A percentile compares a stretch with the other conserved stretches of the same genome.
Conservation (phyloP, 2,113 vertebrate genomes). For the Stomatorhinus ivindoensis region DNA sequence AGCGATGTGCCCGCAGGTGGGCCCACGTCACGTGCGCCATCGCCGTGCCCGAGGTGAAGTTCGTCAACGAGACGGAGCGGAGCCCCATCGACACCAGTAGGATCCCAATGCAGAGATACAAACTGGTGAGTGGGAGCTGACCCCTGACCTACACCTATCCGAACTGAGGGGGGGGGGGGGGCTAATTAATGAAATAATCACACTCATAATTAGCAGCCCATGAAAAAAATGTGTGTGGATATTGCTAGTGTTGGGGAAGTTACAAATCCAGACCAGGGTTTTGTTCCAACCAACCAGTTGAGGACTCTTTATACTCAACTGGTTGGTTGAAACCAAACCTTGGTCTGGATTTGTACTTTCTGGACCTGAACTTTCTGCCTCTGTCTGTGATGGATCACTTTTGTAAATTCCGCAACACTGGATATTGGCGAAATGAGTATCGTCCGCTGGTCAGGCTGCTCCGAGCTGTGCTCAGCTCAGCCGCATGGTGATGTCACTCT, state of each 20-base stretch:
- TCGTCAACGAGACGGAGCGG: constrained; percentile 77
- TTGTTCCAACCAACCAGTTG: too few relatives aligned
- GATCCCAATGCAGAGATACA: constrained; percentile 87
- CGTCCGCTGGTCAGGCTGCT: neutral
- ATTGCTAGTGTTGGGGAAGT: too few relatives aligned
- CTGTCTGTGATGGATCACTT: too few relatives aligned
- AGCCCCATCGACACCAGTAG: constrained; percentile 81
- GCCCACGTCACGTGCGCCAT: constrained; percentile 91
- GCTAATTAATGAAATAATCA: constrained; percentile 61
- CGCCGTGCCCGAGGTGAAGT: constrained; percentile 87
- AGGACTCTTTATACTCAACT: too few relatives aligned
- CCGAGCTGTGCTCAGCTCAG: neutral
- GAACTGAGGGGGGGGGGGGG: constrained; percentile 25
- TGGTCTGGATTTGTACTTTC: too few relatives aligned
- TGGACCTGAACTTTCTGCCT: too few relatives aligned
- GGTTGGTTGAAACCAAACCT: too few relatives aligned
- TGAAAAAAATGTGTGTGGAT: constrained; percentile 52
- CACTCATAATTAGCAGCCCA: constrained; percentile 55
- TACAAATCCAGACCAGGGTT: too few relatives aligned
- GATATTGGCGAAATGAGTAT: neutral
- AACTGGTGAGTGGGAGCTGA: constrained; percentile 72
- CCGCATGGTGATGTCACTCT: neutral
- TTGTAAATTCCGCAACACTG: too few relatives aligned
- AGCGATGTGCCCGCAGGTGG: constrained; percentile 65
- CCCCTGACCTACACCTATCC: constrained; percentile 27